Conservation (phyloP, 2,888 invertebrate genomes). For the Plebejus anna region DNA sequence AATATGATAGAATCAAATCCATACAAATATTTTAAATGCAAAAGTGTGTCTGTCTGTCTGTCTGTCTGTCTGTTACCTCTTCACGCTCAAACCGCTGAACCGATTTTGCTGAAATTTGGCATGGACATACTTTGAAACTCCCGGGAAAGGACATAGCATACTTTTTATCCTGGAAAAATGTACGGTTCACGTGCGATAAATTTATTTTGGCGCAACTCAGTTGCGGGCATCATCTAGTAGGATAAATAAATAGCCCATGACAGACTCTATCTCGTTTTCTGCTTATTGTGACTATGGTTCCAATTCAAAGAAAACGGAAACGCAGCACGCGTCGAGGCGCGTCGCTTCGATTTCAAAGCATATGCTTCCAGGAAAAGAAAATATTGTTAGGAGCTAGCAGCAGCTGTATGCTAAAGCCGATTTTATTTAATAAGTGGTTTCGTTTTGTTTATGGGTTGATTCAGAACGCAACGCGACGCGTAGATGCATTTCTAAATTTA, state of each 20-base stretch:
- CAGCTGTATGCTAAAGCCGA: not conserved
- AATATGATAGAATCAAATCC: not conserved
- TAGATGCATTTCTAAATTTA: no score
- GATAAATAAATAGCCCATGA: not conserved
- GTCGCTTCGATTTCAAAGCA: slow-evolving; percentile 9
- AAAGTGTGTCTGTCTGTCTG: no score
- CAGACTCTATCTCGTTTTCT: not conserved
- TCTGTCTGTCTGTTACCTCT: no score
- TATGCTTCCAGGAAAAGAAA: slow-evolving; percentile 2
- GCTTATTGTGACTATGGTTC: slow-evolving; percentile 4
- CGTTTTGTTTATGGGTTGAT: not conserved
- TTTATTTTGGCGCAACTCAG: no score
- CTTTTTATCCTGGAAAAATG: no score
- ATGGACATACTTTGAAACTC: no score
- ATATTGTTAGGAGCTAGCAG: not conserved
- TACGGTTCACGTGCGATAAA: no score
- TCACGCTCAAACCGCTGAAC: no score
- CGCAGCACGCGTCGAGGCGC: not conserved
- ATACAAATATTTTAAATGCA: no score
- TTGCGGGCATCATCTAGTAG: not conserved
- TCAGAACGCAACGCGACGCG: no score
- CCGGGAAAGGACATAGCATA: no score
- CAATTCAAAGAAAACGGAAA: slow-evolving; percentile 18
- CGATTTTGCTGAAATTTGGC: no score
- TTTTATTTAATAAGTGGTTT: not conserved